Evolutionary conservation across 2,797 vertebrate species (phyloP).

Genomic region (Ctenosaura bakeri): DNA sequence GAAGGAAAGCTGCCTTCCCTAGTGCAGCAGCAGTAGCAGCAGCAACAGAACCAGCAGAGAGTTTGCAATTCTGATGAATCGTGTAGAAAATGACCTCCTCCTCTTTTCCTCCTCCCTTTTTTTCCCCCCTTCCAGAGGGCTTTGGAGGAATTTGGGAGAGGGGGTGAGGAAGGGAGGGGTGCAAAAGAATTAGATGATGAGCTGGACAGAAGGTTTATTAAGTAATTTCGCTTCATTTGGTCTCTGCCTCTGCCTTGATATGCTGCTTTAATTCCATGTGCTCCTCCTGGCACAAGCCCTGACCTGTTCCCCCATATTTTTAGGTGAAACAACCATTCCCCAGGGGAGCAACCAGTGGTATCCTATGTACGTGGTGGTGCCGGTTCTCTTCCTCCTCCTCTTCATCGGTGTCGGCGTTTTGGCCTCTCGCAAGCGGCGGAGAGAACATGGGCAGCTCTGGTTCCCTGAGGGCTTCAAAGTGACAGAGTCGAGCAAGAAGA

Average conservation of each 20-base stretch:
- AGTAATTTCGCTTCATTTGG: constrained; percentile 75
- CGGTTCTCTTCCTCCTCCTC: constrained; percentile 83
- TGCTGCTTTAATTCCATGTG: constrained; percentile 70
- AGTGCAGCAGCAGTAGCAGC: constrained; percentile 87
- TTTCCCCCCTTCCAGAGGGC: neutral
- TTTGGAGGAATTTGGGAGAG: constrained; percentile 23
- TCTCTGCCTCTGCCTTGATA: constrained; percentile 63
- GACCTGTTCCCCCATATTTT: constrained; percentile 67
- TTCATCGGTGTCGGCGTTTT: constrained; percentile 91
- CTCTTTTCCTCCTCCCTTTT: constrained; percentile 71
- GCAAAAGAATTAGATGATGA: constrained; percentile 63
- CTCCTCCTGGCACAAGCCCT: constrained; percentile 53
- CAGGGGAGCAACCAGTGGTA: constrained; percentile 77
- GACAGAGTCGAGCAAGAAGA: constrained; percentile 97
- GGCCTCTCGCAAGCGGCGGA: constrained; percentile 92
- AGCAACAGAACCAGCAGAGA: constrained; percentile 90
- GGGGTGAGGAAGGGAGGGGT: constrained; percentile 38
- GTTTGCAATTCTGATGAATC: constrained; percentile 98
- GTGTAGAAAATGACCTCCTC: constrained; percentile 89
- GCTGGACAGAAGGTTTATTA: constrained; percentile 62
- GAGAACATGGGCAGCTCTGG: constrained; percentile 98
- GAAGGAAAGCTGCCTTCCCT: constrained; percentile 93
- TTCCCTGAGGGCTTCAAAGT: constrained; percentile 98
- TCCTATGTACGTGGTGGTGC: constrained; percentile 88
- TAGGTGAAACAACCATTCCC: constrained; percentile 85